phyloP scores from a whole-genome alignment of 2,113 vertebrate genomes.

The Lophura nycthemera region DNA sequence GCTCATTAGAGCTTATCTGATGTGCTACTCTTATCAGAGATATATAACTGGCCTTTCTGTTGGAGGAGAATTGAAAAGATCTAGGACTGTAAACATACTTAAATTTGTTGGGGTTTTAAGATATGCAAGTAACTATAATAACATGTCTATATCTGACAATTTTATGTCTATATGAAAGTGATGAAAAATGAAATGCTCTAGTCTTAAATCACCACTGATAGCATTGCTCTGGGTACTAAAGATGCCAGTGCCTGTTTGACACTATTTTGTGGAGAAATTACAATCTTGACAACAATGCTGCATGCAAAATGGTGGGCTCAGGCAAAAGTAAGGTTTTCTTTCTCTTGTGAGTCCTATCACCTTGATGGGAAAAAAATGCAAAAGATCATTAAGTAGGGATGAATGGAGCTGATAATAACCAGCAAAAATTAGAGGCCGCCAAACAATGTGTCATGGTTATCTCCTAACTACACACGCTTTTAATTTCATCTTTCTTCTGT shows the following conservation, averaged over 20 bases:
- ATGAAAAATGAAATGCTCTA: neutral
- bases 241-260: neutral
- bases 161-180: slow-evolving; percentile 27
- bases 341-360: neutral
- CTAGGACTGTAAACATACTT: neutral
- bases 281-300: neutral
- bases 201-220: neutral
- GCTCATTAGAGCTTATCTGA: slow-evolving; percentile 58
- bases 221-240: neutral
- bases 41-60: slow-evolving; percentile 37
- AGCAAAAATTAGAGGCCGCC: neutral
- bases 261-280: neutral
- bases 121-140: neutral
- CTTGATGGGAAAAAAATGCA: neutral
- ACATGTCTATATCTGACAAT: neutral
- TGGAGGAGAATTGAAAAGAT: slow-evolving; percentile 14
- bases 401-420: neutral
- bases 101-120: neutral
- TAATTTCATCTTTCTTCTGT: neutral
- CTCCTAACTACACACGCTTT: neutral
- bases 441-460: neutral
- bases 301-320: neutral
- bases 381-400: neutral
- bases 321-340: neutral
- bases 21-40: slow-evolving; percentile 39